A percentile compares a stretch with the other conserved stretches of the same genome.
phyloP scores from a whole-genome alignment of 2,797 vertebrate species.

The Cynodonichthys magdalenae region DNA sequence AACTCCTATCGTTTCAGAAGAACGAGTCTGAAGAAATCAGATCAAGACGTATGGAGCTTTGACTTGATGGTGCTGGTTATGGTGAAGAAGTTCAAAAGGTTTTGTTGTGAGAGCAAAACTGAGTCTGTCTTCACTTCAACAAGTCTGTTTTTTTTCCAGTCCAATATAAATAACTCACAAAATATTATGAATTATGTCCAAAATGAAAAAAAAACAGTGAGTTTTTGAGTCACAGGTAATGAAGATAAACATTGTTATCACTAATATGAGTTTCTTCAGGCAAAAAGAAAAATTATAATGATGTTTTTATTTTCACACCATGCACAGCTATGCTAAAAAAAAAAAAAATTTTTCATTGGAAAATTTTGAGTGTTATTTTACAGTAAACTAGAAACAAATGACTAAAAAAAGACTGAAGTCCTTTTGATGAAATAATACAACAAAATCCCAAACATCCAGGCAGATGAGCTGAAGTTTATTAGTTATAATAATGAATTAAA shows the following conservation, averaged over 20 bases:
- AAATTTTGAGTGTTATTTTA: constrained; percentile 31
- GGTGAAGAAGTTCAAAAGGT: constrained; percentile 51
- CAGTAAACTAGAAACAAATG: constrained; percentile 41
- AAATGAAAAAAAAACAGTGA: background rate
- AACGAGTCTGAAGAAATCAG: constrained; percentile 50
- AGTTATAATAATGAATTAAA: too few species aligned
- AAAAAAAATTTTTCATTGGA: background rate
- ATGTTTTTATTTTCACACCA: constrained; percentile 24
- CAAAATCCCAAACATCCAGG: constrained; percentile 50
- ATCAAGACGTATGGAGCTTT: constrained; percentile 29
- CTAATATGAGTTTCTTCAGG: too few species aligned
- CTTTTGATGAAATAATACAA: constrained; percentile 43
- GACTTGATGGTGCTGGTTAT: constrained; percentile 28
- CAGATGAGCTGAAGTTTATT: constrained; percentile 44
- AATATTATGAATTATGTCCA: constrained; percentile 21
- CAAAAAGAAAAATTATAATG: too few species aligned
- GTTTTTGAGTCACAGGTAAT: constrained; percentile 2
- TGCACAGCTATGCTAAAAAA: constrained; percentile 2
- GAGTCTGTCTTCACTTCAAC: constrained; percentile 14
- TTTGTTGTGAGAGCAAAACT: constrained; percentile 4
- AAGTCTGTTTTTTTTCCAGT: background rate
- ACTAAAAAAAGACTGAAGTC: constrained; percentile 46
- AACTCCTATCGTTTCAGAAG: constrained; percentile 63
- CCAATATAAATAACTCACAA: background rate
- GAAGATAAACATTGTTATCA: too few species aligned